Conservation (phyloP, 2,113 vertebrate genomes). For the Corythornis vintsioides region DNA sequence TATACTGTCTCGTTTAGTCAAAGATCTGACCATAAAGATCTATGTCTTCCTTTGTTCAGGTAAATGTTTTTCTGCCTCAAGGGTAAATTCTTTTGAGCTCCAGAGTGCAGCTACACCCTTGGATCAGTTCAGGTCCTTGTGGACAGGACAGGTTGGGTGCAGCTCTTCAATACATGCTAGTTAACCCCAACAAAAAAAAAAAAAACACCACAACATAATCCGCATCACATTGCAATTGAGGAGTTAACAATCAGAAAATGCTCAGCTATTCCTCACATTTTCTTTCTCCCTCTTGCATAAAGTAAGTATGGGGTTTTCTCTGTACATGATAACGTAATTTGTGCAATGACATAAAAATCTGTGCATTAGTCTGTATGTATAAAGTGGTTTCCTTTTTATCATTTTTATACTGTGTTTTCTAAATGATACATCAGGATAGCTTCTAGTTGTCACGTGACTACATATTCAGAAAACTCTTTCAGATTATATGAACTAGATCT, state of each 20-base stretch:
- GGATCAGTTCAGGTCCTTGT: background rate
- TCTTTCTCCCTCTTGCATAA: background rate
- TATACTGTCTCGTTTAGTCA: background rate
- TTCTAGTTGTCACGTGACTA: background rate
- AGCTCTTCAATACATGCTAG: background rate
- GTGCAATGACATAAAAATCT: background rate
- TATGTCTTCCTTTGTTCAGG: conserved; percentile 2
- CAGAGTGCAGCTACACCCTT: background rate
- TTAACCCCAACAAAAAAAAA: background rate
- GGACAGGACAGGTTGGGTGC: background rate
- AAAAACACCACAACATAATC: background rate
- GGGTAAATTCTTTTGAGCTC: conserved; percentile 27
- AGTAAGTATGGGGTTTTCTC: background rate
- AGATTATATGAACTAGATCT: conserved; percentile 27
- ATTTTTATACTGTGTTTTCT: conserved; percentile 6
- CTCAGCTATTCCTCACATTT: background rate
- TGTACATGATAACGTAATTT: background rate
- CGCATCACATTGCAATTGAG: background rate
- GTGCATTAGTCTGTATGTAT: background rate
- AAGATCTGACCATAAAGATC: background rate
- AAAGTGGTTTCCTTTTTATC: background rate
- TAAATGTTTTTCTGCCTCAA: conserved; percentile 28
- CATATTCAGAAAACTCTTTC: background rate
- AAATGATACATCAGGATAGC: background rate
- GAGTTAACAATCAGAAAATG: conserved; percentile 22